Percentiles rank a stretch among this genome's conserved stretches.
Conservation (phyloP, 2,888 invertebrate genomes). For the Coecobrya sp. region DNA sequence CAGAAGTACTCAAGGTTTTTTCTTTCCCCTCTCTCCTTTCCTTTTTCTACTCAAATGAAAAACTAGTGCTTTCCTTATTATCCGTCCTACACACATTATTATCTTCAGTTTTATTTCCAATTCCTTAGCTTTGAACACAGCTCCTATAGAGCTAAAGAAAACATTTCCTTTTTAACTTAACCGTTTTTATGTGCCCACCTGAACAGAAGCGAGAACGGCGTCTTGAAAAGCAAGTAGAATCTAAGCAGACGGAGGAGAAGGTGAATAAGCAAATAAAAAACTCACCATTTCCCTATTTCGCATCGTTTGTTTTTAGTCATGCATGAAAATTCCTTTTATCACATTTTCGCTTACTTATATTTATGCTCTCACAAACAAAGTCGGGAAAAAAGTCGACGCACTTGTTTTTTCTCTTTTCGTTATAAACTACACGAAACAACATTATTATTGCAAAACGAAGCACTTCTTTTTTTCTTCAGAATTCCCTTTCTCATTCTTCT, state of each 20-base stretch:
- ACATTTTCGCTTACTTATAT: conserved; percentile 25
- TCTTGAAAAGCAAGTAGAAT: background rate
- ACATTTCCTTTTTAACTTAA: conserved; percentile 22
- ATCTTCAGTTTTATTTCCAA: background rate
- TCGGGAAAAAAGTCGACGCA: background rate
- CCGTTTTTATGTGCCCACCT: background rate
- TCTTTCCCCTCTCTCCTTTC: background rate
- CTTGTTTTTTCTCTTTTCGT: conserved; percentile 13
- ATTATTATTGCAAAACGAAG: conserved; percentile 32
- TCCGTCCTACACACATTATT: background rate
- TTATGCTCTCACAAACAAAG: background rate
- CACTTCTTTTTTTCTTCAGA: background rate
- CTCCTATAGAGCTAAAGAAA: background rate
- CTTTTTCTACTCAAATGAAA: background rate
- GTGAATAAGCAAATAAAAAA: conserved; percentile 44
- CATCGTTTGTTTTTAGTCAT: conserved; percentile 55
- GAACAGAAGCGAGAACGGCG: background rate
- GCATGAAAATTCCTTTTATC: conserved; percentile 33
- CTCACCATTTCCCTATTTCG: conserved; percentile 32
- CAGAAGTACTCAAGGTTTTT: background rate
- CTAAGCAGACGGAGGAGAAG: background rate
- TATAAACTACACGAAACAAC: background rate
- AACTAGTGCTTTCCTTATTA: background rate
- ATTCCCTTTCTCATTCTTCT: background rate
- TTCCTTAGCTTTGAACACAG: background rate